A percentile compares a stretch with the other conserved stretches of the same genome.
phyloP scores from a whole-genome alignment of 2,113 vertebrate genomes.

The Lagopus muta region DNA sequence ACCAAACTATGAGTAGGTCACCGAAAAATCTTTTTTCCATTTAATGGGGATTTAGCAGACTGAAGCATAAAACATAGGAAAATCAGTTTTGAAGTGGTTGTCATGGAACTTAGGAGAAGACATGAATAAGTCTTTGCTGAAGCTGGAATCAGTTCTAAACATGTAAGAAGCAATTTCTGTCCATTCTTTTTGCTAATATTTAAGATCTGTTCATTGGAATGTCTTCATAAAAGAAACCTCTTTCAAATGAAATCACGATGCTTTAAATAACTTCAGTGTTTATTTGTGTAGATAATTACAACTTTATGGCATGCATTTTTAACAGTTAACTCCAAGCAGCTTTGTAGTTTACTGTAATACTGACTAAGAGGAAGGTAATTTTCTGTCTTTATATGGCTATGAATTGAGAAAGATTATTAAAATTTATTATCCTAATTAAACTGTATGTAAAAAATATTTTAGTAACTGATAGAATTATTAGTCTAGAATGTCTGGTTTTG shows the following conservation, averaged over 20 bases:
- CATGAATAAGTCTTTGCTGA: not conserved
- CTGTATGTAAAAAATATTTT: not conserved
- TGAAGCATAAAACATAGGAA: not conserved
- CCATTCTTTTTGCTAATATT: not conserved
- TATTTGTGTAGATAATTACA: not conserved
- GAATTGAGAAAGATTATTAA: not conserved
- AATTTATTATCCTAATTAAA: not conserved
- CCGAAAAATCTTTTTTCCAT: constrained; percentile 4
- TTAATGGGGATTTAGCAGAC: constrained; percentile 15
- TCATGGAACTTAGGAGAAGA: not conserved
- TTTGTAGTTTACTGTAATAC: not conserved
- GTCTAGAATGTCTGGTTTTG: not conserved
- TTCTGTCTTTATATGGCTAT: not conserved
- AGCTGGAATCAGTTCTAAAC: not conserved
- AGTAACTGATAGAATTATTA: not conserved
- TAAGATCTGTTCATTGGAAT: not conserved
- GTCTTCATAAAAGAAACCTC: not conserved
- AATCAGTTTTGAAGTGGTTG: not conserved
- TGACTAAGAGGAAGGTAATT: not conserved
- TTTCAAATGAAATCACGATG: not conserved
- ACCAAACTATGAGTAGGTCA: not conserved
- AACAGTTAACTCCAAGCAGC: not conserved
- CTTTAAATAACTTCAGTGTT: not conserved
- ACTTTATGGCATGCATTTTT: not conserved
- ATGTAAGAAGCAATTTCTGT: not conserved